phyloP scores from a whole-genome alignment of 2,797 vertebrate genomes.

The Bryconaethiops microstoma region DNA sequence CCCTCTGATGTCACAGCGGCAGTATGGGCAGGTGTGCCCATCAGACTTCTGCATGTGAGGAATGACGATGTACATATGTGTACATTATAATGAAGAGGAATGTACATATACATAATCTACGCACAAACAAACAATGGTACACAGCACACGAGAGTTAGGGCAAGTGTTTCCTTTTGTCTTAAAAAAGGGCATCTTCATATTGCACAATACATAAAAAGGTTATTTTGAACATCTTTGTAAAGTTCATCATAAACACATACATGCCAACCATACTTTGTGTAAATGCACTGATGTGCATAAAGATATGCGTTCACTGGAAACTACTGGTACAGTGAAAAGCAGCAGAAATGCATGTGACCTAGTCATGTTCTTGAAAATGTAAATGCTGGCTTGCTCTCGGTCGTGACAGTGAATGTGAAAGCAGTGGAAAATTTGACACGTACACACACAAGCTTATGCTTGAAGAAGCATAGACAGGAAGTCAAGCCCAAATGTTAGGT shows the following conservation, averaged over 20 bases:
- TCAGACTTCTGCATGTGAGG: conserved; percentile 74
- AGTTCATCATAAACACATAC: neutral
- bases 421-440: conserved; percentile 43
- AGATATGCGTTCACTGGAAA: neutral
- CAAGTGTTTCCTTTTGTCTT: neutral
- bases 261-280: neutral
- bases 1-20: conserved; percentile 84
- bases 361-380: conserved; percentile 1
- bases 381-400: conserved; percentile 21
- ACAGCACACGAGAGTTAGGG: neutral
- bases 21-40: conserved; percentile 86
- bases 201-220: neutral
- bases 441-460: conserved; percentile 37
- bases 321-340: neutral
- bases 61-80: neutral
- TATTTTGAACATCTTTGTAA: neutral
- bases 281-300: neutral
- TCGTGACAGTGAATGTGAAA: conserved; percentile 42
- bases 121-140: neutral
- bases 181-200: neutral
- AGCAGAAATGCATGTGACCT: conserved; percentile 14
- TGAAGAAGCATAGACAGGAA: conserved; percentile 65
- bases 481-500: conserved; percentile 49
- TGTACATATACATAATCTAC: neutral
- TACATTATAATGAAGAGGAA: too few species aligned